Base-by-base conservation (phyloP, 1,140 invertebrate genomes). In the Battus philenor region DNA sequence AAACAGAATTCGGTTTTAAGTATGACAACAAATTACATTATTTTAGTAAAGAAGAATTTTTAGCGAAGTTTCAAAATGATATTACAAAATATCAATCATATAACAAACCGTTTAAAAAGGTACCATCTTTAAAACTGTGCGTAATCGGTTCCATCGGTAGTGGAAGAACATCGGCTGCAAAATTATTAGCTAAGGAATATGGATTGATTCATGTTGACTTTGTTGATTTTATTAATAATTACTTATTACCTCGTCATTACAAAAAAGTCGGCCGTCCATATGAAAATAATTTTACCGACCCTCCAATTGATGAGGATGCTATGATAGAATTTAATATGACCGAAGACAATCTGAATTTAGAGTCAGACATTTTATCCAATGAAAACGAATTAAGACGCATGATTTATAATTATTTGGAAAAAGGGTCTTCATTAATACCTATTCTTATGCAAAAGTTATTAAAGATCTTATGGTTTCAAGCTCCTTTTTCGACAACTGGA, bases 51-150 rank as follows among this genome's bases (percentile, higher is more conserved):
- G 73, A 86, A 50, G 43, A 70, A 12, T 84, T 76, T 51, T 44
- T 86, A 29, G 55, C 85, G 9, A 53, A 68, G 47, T 90, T 90
- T 59, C 30, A 86, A 11, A 49, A 61, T 7, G 69, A 86, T 49
- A 72, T 86, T 4, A 67, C 62, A 7, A 57, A 67, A 24, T 88
- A 87, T 58, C 61, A 88, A 11, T 65, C 62, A 0, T 64, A 73
- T 27, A 67, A 66, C 39, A 69, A 66, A 43, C 86, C 87, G 2
- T 65, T 76, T 31, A 60, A 71, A 31, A 44, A 43, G 15, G 53
- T 88, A 27, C 87, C 88, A 8, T 75, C 79, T 4, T 56, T 87
- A 11, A 85, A 86, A 61, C 83, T 90, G 49, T 90, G 87, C 46
- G 52, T 90, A 3, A 60, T 88, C n/a, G 89, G 87, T 9, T 54